phyloP scores from a whole-genome alignment of 2,797 vertebrate species.

The Hypotaenidia philippensis region DNA sequence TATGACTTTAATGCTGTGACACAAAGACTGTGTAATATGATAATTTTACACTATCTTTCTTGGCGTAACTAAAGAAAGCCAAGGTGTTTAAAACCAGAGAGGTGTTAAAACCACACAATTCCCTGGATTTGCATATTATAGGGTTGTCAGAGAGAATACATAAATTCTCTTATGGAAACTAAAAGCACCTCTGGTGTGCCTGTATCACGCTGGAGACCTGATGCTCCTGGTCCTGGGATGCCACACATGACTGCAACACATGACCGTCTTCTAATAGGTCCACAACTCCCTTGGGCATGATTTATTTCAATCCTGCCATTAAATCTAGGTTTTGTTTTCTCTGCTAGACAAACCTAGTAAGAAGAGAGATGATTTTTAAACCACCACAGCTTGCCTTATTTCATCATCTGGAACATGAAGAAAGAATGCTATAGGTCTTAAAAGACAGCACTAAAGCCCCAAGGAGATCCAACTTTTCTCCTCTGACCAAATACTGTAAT shows the following conservation, averaged over 20 bases:
- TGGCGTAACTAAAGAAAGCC: neutral
- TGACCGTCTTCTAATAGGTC: neutral
- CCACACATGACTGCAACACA: neutral
- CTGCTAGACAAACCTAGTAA: neutral
- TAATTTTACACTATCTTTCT: neutral
- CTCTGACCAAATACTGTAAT: neutral
- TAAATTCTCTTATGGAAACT: neutral
- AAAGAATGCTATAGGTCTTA: neutral
- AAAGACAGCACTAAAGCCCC: neutral
- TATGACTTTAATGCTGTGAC: neutral
- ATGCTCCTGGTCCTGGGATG: neutral
- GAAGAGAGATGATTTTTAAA: neutral
- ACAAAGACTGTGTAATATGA: neutral
- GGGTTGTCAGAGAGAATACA: neutral
- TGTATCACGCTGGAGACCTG: neutral
- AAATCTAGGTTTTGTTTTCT: neutral
- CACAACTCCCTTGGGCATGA: neutral
- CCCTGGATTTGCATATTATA: neutral
- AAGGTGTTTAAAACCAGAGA: neutral
- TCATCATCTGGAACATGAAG: neutral
- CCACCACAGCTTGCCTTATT: rapidly evolving
- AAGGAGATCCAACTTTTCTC: neutral
- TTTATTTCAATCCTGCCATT: neutral
- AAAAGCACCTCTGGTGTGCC: neutral
- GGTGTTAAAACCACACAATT: neutral